Percentiles rank a stretch among this genome's conserved stretches.
Evolutionary conservation across 2,113 vertebrate species (phyloP).

Genomic region (Limanda limanda): DNA sequence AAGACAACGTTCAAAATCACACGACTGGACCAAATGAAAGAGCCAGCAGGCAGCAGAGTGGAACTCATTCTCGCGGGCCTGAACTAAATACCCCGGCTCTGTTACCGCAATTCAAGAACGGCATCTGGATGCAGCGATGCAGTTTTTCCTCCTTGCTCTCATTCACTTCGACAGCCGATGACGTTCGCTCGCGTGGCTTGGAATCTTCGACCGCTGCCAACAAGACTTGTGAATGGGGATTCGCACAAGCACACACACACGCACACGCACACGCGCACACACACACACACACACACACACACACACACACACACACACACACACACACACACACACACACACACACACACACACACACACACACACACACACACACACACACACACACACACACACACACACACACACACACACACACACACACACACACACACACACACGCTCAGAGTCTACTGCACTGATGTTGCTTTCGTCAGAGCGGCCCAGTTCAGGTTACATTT

Average conservation of each 20-base stretch:
- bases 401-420: no score
- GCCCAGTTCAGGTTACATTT: slow-evolving; percentile 75
- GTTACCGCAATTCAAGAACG: slow-evolving; percentile 67
- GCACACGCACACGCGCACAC: slow-evolving; percentile 50
- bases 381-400: no score
- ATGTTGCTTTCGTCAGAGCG: slow-evolving; percentile 62
- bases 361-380: no score
- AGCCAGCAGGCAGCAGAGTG: slow-evolving; percentile 46
- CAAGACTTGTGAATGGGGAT: slow-evolving; percentile 76
- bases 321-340: slow-evolving; percentile 53
- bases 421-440: slow-evolving; percentile 46
- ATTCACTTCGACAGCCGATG: slow-evolving; percentile 70
- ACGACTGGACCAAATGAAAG: slow-evolving; percentile 16
- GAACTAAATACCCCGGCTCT: slow-evolving; percentile 59
- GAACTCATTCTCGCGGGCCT: slow-evolving; percentile 51
- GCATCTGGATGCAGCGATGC: slow-evolving; percentile 72
- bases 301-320: slow-evolving; percentile 47
- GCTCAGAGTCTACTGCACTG: slow-evolving; percentile 58
- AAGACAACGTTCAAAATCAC: slow-evolving; percentile 32
- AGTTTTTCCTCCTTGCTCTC: slow-evolving; percentile 64
- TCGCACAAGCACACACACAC: slow-evolving; percentile 51
- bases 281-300: slow-evolving; percentile 49
- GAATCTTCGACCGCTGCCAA: slow-evolving; percentile 71
- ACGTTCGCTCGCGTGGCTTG: slow-evolving; percentile 66
- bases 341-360: slow-evolving; percentile 13